Evolutionary conservation across 53 echinoderm and acorn worm genomes (phyloP), one percentile per base, ranked within the genome.

Genomic region (Echinometra lucunter): DNA sequence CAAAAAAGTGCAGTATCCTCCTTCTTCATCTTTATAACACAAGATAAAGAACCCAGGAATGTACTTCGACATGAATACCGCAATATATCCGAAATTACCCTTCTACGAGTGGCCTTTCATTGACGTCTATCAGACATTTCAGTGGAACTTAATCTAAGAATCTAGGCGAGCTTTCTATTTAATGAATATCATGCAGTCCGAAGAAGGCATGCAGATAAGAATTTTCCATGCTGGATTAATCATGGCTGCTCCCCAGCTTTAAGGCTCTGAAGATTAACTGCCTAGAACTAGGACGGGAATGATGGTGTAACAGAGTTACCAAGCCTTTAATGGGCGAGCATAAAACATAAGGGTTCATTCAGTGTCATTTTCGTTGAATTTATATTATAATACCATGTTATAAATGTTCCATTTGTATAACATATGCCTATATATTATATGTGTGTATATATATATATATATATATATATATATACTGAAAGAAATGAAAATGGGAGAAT

Each of bases 151-250:
- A 81, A 81, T 25, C 81, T 44, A 23, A 81, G 81, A 44, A 40
- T 81, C 81, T 12, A 15, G 72, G 5, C 35, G 9, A 72, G 35
- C 32, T 42, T 81, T 21, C 3, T 25, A 21, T 3, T 42, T 81
- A 81, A 81, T 81, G 40, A 81, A 44, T 21, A 81, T 81, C 44
- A 81, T 81, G 40, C 81, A 81, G 81, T 81, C 30, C 42, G 44
- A 44, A 32, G n/a, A 28, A 16, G 72, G 35, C 72, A 12, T 32
- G 72, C 13, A 72, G 72, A 72, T 13, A 13, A 34, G 28, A 72
- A 72, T 34, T 72, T 72, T 72, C 72, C 72, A 35, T 12, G 60
- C 34, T 34, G 72, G 72, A 72, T 72, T 72, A 72, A 34, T 72
- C 35, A 35, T 72, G 9, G 35, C 16, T 72, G 72, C 72, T 72